These are phyloP conservation scores for Drosophila anomelani DNA, from an alignment of 2,888 invertebrate species.

Conservation along the genomic window DNA sequence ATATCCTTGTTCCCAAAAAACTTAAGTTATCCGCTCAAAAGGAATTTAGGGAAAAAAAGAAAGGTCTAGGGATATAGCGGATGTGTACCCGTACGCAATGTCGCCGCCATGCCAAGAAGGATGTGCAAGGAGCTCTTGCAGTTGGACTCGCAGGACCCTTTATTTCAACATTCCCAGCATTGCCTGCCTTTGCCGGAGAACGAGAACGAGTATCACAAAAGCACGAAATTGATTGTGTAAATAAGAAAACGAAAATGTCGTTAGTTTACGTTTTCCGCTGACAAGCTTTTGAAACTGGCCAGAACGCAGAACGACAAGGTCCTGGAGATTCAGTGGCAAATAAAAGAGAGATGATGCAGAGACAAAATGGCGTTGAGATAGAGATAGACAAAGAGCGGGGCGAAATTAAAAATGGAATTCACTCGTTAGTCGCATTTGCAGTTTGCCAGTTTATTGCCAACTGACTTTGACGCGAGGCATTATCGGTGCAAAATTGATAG, in stretches of 20 bases:
- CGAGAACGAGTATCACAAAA: conserved; percentile 64
- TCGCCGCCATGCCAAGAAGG: conserved; percentile 26
- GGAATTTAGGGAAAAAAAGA: not conserved
- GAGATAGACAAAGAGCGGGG: conserved; percentile 44
- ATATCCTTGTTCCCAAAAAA: not conserved
- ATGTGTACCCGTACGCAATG: conserved; percentile 32
- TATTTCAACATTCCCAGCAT: conserved; percentile 25
- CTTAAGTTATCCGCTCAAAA: not conserved
- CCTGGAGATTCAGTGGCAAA: conserved; percentile 14
- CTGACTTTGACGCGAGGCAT: conserved; percentile 64
- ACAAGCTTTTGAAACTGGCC: conserved; percentile 60
- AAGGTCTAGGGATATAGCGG: conserved; percentile 13
- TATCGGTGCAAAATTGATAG: conserved; percentile 59
- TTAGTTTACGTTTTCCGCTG: conserved; percentile 79
- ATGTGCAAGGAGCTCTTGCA: conserved; percentile 31
- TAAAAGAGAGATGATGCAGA: conserved; percentile 27
- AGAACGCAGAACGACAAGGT: conserved; percentile 5
- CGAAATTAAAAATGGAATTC: conserved; percentile 78
- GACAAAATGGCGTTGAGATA: conserved; percentile 53
- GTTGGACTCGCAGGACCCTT: conserved; percentile 15
- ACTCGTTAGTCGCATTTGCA: conserved; percentile 70
- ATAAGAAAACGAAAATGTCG: conserved; percentile 79
- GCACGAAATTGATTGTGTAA: conserved; percentile 78
- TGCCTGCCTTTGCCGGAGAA: conserved; percentile 37
- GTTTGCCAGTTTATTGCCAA: conserved; percentile 74